Evolutionary conservation across 2,888 invertebrate species (phyloP).

Genomic region (Epinotia brunnichana): DNA sequence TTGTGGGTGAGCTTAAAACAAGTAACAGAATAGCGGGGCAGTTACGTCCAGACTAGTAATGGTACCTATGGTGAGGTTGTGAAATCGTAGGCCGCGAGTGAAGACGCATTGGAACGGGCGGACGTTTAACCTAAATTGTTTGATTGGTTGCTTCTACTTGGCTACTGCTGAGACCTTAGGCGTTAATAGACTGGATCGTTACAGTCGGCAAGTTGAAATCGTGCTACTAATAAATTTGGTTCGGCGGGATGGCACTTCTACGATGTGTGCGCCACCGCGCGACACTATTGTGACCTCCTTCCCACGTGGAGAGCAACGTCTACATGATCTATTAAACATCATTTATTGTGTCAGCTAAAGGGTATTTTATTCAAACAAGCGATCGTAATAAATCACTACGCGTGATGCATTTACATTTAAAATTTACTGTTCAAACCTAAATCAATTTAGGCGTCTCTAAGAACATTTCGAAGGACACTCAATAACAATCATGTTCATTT

Average conservation of each 20-base stretch:
- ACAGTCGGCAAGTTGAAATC: conserved; percentile 34
- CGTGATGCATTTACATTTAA: conserved; percentile 27
- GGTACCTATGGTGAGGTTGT: conserved; percentile 47
- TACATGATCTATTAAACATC: conserved; percentile 30
- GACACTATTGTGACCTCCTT: conserved; percentile 15
- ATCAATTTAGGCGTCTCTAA: conserved; percentile 26
- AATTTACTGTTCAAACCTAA: conserved; percentile 21
- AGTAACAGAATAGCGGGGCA: no score
- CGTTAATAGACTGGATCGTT: conserved; percentile 39
- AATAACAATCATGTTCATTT: conserved; percentile 40
- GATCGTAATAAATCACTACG: conserved; percentile 24
- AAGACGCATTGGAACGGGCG: conserved; percentile 52
- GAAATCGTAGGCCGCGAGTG: conserved; percentile 52
- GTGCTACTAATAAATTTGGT: conserved; percentile 36
- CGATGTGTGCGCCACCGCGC: conserved; percentile 3
- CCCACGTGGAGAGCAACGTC: conserved; percentile 18
- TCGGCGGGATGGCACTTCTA: conserved; percentile 22
- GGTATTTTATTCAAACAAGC: conserved; percentile 21
- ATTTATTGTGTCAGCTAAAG: conserved; percentile 24
- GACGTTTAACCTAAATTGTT: conserved; percentile 75
- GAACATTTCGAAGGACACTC: conserved; percentile 25
- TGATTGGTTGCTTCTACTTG: conserved; percentile 62
- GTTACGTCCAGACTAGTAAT: conserved; percentile 7
- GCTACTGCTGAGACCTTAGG: conserved; percentile 40
- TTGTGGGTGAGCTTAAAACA: no score